These are phyloP conservation scores for Campaea margaritaria DNA, from an alignment of 2,888 invertebrate species.

Conservation along the genomic window DNA sequence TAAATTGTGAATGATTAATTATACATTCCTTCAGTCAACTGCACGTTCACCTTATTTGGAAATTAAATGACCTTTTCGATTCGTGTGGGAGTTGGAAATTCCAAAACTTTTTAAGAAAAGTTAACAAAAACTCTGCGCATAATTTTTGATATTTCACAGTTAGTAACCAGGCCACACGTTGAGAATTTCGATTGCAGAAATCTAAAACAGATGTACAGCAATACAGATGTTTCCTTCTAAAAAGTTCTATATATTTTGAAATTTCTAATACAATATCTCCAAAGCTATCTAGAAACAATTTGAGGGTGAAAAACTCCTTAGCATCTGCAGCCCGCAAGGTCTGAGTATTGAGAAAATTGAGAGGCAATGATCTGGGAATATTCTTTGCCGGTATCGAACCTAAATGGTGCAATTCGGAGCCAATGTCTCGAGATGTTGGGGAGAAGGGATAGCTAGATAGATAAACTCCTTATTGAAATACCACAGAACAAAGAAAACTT, in stretches of 20 bases:
- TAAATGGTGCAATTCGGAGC: background rate
- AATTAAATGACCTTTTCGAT: too few species aligned
- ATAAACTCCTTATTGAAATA: background rate
- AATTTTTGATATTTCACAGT: too few species aligned
- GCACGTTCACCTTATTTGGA: too few species aligned
- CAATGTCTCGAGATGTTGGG: background rate
- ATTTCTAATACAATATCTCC: slow-evolving; percentile 4
- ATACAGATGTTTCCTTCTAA: background rate
- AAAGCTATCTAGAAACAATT: slow-evolving; percentile 1
- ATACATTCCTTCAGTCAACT: too few species aligned
- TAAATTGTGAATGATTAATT: too few species aligned
- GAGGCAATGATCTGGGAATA: background rate
- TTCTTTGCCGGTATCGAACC: background rate
- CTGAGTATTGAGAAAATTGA: slow-evolving; percentile 3
- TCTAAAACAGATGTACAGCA: background rate
- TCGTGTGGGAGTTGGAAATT: too few species aligned
- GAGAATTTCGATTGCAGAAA: too few species aligned
- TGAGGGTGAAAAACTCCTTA: slow-evolving; percentile 1
- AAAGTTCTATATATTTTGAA: background rate
- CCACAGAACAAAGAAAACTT: too few species aligned
- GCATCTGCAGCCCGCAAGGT: slow-evolving; percentile 1
- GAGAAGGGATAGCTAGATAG: background rate
- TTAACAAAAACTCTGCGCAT: too few species aligned
- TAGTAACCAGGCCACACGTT: too few species aligned
- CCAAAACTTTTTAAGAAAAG: too few species aligned